Evolutionary conservation across 2,888 invertebrate species (phyloP).

Genomic region (Rhynchonema sp.): DNA sequence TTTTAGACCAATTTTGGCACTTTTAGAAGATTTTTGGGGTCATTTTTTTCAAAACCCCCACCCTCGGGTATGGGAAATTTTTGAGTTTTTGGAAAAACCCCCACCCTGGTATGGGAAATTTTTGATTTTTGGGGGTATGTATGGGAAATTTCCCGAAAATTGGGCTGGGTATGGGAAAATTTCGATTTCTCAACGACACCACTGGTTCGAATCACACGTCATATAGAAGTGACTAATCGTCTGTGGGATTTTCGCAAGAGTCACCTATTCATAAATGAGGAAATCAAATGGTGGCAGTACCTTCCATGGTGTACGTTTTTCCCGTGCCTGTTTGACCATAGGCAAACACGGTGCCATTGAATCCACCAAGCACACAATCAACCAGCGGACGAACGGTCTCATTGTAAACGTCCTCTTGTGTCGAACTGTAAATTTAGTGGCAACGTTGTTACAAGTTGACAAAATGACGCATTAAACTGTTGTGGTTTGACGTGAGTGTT

Average conservation of each 20-base stretch:
- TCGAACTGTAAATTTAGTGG: constrained; percentile 39
- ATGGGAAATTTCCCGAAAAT: no score
- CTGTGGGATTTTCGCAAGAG: not conserved
- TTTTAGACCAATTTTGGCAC: no score
- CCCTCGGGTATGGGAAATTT: no score
- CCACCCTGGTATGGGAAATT: no score
- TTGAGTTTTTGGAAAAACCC: no score
- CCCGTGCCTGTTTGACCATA: constrained; percentile 98
- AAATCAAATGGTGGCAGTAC: constrained; percentile 19
- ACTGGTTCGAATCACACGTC: no score
- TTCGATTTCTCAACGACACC: no score
- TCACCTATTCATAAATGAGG: not conserved
- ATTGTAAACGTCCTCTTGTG: constrained; percentile 78
- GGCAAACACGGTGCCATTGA: constrained; percentile 97
- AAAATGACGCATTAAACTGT: not conserved
- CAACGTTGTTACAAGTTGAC: not conserved
- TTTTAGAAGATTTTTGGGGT: no score
- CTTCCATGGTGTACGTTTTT: constrained; percentile 50
- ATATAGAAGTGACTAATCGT: no score
- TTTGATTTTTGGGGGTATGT: no score
- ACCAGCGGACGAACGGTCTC: constrained; percentile 86
- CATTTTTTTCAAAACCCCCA: no score
- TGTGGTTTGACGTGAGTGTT: not conserved
- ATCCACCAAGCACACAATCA: constrained; percentile 81
- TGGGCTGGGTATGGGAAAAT: no score